Conservation (phyloP, 2,113 vertebrate species). For the Hippocampus comes region DNA sequence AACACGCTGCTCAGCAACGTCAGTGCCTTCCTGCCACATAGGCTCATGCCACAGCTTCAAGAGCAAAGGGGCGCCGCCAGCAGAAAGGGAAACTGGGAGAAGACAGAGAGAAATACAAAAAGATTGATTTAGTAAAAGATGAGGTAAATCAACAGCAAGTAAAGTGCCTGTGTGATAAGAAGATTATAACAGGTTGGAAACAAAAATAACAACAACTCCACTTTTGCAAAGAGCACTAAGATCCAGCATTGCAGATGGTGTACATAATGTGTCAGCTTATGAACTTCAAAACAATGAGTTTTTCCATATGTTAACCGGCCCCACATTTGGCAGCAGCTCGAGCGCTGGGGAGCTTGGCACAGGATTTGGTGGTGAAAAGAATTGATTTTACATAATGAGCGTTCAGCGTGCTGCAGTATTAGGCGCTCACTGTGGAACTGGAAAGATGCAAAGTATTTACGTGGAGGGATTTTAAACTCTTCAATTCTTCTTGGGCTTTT, state of each 20-base stretch:
- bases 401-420: conserved; percentile 40
- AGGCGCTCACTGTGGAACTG: conserved; percentile 31
- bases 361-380: conserved; percentile 34
- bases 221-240: conserved; percentile 1
- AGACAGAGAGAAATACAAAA: background rate
- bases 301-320: conserved; percentile 18
- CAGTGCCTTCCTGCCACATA: conserved; percentile 87
- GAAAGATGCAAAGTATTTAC: conserved; percentile 23
- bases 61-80: conserved; percentile 41
- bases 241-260: conserved; percentile 26
- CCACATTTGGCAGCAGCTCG: conserved; percentile 36
- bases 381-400: conserved; percentile 58
- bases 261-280: conserved; percentile 24
- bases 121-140: background rate
- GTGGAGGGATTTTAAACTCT: conserved; percentile 31
- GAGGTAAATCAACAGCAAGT: background rate
- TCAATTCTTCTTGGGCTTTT: conserved; percentile 9
- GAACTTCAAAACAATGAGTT: conserved; percentile 27
- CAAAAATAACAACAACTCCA: background rate
- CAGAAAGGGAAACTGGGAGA: conserved; percentile 53
- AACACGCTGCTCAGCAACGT: conserved; percentile 94
- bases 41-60: conserved; percentile 75
- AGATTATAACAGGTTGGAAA: background rate
- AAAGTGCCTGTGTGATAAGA: background rate
- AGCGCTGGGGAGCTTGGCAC: conserved; percentile 29